These are phyloP conservation scores for Polyommatus iphigenia DNA, from an alignment of 2,888 invertebrate species.

Conservation along the genomic window DNA sequence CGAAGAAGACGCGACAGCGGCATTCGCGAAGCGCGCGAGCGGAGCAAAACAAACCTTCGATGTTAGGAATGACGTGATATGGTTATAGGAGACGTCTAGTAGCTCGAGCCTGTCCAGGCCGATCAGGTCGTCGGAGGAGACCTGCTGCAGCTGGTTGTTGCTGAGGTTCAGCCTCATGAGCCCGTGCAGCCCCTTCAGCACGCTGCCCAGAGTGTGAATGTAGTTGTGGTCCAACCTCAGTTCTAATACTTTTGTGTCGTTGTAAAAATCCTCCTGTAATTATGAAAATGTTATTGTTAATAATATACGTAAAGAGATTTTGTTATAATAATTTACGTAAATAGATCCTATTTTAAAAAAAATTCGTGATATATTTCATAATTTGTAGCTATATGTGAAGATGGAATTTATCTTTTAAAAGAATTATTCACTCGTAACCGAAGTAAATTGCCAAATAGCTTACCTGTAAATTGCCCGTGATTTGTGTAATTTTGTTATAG, in stretches of 20 bases:
- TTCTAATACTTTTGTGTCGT: conserved; percentile 86
- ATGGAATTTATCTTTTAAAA: too few relatives aligned
- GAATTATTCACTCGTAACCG: not conserved
- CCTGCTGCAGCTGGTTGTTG: conserved; percentile 86
- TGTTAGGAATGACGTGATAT: conserved; percentile 87
- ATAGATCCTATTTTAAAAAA: too few relatives aligned
- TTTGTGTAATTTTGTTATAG: conserved; percentile 84
- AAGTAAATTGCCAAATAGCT: conserved; percentile 43
- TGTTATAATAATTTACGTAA: too few relatives aligned
- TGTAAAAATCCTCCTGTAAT: conserved; percentile 87
- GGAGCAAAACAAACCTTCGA: conserved; percentile 83
- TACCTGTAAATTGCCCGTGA: conserved; percentile 84
- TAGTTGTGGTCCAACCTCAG: conserved; percentile 87
- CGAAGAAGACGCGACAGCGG: conserved; percentile 43
- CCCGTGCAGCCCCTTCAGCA: conserved; percentile 87
- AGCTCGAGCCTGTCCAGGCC: conserved; percentile 87
- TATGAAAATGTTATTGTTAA: not conserved
- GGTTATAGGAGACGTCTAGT: conserved; percentile 89
- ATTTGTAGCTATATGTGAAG: too few relatives aligned
- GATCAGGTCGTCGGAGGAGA: conserved; percentile 88
- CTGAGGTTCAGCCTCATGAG: conserved; percentile 86
- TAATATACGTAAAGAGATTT: too few relatives aligned
- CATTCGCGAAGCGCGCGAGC: conserved; percentile 39
- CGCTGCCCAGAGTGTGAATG: conserved; percentile 85
- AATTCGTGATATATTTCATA: too few relatives aligned